These are phyloP conservation scores for Laterallus jamaicensis DNA, from an alignment of 2,113 vertebrate species.

Conservation along the genomic window DNA sequence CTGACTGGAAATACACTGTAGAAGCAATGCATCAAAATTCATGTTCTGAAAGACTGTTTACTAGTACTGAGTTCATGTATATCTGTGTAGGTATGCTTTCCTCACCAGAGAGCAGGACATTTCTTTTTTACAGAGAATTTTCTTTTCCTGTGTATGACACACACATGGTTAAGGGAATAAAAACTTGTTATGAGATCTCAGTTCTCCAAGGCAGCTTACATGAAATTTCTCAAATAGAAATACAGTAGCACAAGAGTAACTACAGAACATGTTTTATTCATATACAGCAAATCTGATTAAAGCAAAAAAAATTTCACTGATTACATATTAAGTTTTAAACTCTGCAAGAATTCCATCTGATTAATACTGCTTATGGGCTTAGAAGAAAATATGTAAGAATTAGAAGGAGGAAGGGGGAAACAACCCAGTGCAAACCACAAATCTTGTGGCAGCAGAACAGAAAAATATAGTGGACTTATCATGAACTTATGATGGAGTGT, in stretches of 20 bases:
- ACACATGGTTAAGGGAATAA: neutral
- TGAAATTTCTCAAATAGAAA: neutral
- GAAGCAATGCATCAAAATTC: neutral
- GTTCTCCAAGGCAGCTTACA: neutral
- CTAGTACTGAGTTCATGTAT: neutral
- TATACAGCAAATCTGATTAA: neutral
- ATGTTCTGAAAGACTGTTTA: neutral
- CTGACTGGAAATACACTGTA: neutral
- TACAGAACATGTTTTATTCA: neutral
- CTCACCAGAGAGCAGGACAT: neutral
- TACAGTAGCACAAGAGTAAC: neutral
- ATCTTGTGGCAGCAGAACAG: neutral
- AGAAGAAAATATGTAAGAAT: neutral
- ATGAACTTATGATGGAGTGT: neutral
- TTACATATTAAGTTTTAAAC: neutral
- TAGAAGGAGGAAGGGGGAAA: neutral
- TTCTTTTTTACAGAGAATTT: neutral
- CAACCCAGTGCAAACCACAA: neutral
- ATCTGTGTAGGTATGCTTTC: neutral
- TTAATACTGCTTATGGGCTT: neutral
- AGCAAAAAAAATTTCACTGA: neutral
- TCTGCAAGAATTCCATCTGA: neutral
- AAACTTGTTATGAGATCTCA: neutral
- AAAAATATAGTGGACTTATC: neutral
- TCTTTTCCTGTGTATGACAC: neutral